These are phyloP conservation scores for Pleuronectes platessa DNA, from an alignment of 2,113 vertebrate genomes.

Conservation along the genomic window DNA sequence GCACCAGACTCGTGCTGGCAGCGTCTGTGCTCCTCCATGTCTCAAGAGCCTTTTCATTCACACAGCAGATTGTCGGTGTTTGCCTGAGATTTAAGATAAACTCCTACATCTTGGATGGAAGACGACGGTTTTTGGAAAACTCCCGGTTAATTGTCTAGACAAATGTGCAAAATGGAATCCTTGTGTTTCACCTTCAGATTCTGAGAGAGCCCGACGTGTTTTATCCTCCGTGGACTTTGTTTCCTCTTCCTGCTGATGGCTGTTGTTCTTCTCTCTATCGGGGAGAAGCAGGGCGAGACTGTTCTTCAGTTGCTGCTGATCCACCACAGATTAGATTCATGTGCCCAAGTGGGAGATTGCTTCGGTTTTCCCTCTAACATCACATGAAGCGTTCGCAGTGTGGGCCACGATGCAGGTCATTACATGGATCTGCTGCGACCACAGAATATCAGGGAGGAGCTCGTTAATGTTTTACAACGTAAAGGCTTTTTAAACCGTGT, in stretches of 20 bases:
- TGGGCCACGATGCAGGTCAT: neutral
- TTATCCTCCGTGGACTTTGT: conserved; percentile 66
- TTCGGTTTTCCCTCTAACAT: conserved; percentile 39
- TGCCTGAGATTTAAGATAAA: conserved; percentile 45
- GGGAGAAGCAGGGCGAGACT: conserved; percentile 58
- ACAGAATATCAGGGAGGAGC: neutral
- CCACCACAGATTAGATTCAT: conserved; percentile 72
- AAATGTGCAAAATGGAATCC: conserved; percentile 34
- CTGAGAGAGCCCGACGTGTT: conserved; percentile 30
- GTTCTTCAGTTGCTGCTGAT: conserved; percentile 79
- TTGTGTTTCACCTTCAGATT: conserved; percentile 60
- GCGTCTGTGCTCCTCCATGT: conserved; percentile 41
- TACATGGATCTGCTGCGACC: conserved; percentile 4
- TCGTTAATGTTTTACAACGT: neutral
- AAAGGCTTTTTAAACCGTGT: neutral
- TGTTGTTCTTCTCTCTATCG: conserved; percentile 76
- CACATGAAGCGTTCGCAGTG: conserved; percentile 12
- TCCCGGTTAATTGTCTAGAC: conserved; percentile 46
- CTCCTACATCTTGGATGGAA: conserved; percentile 47
- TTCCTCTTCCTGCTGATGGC: conserved; percentile 73
- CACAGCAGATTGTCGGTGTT: conserved; percentile 66
- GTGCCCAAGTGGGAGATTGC: conserved; percentile 48
- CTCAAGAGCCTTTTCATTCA: conserved; percentile 64
- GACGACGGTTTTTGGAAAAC: conserved; percentile 25
- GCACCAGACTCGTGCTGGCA: conserved; percentile 57